Percentiles rank a stretch among this genome's conserved stretches.
These are phyloP conservation scores for Hylaeus anthracinus DNA, from an alignment of 1,140 invertebrate genomes.

Conservation along the genomic window DNA sequence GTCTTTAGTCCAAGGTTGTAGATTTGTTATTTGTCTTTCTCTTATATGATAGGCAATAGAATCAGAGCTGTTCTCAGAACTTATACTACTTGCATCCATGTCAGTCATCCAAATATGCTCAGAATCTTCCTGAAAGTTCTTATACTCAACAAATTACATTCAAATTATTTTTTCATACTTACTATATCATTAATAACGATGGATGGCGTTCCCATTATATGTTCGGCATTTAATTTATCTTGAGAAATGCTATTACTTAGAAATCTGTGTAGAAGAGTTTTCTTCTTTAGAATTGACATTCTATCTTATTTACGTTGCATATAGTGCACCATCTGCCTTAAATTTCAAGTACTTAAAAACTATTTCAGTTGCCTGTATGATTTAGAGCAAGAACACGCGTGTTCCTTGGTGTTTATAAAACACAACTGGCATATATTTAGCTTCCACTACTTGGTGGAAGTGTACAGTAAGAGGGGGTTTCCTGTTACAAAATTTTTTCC, in stretches of 20 bases:
- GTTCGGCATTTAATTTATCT: slow-evolving; percentile 46
- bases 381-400: slow-evolving; percentile 63
- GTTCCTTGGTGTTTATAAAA: slow-evolving; percentile 73
- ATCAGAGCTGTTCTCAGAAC: slow-evolving; percentile 70
- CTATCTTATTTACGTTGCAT: background rate
- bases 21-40: slow-evolving; percentile 59
- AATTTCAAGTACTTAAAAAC: slow-evolving; percentile 36
- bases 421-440: slow-evolving; percentile 76
- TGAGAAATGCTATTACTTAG: slow-evolving; percentile 51
- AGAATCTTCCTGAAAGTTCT: slow-evolving; percentile 52
- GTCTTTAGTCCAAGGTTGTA: slow-evolving; percentile 72
- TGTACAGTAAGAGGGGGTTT: background rate
- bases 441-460: slow-evolving; percentile 34
- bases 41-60: slow-evolving; percentile 61
- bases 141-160: background rate
- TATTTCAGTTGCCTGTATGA: slow-evolving; percentile 55
- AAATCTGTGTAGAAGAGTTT: slow-evolving; percentile 58
- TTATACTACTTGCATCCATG: slow-evolving; percentile 66
- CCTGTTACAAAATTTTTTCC: background rate
- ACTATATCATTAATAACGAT: slow-evolving; percentile 57
- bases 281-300: slow-evolving; percentile 51
- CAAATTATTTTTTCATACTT: background rate
- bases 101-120: slow-evolving; percentile 72
- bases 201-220: slow-evolving; percentile 38
- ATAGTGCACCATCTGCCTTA: background rate